Conservation (phyloP, 2,113 vertebrate genomes). For the Alethe diademata region DNA sequence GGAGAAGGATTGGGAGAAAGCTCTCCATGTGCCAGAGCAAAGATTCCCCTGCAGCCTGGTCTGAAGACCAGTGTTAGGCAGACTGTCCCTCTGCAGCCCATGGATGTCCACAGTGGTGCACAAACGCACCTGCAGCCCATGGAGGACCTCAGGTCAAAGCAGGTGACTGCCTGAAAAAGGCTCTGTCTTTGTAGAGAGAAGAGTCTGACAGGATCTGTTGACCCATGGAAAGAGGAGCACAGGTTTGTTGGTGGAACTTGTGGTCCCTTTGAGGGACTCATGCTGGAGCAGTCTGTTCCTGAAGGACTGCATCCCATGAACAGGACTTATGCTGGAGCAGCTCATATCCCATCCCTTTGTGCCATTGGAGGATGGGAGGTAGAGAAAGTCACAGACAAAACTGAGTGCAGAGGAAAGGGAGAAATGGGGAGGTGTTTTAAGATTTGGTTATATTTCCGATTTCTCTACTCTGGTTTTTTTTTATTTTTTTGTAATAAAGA, state of each 20-base stretch:
- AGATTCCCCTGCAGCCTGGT: background rate
- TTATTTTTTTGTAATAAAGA: background rate
- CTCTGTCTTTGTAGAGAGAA: background rate
- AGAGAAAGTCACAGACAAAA: fast-evolving
- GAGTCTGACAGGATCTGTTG: background rate
- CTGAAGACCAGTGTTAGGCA: background rate
- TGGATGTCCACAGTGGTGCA: fast-evolving
- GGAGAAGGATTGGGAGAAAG: background rate
- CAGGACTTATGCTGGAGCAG: background rate
- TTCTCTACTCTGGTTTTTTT: background rate
- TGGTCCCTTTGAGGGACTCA: background rate
- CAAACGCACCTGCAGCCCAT: background rate
- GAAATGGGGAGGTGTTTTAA: background rate
- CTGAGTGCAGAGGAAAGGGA: background rate
- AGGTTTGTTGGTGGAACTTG: background rate
- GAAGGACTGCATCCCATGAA: fast-evolving
- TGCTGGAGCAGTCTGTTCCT: background rate
- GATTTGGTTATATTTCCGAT: background rate
- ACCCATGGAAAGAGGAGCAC: background rate
- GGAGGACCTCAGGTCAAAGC: background rate
- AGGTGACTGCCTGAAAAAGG: background rate
- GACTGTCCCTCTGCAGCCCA: background rate
- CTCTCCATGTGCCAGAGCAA: fast-evolving
- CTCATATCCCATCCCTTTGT: fast-evolving
- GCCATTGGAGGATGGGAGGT: fast-evolving